These are phyloP conservation scores for Oxyruncus cristatus DNA, from an alignment of 2,113 vertebrate species.

Conservation along the genomic window DNA sequence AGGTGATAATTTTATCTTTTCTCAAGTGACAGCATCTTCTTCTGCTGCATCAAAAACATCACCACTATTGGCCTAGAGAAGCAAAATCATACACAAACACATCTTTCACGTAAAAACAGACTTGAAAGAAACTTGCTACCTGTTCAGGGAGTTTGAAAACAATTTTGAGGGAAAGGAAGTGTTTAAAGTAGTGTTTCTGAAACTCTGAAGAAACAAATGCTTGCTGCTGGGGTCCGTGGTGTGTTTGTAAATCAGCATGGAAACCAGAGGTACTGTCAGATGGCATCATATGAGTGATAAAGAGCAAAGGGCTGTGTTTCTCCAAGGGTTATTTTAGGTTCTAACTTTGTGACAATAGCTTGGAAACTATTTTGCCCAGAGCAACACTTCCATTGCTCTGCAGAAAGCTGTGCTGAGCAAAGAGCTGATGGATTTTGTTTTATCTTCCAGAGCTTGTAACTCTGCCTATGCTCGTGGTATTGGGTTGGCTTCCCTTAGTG, in stretches of 20 bases:
- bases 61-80: slow-evolving; percentile 38
- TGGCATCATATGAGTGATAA: neutral
- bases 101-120: neutral
- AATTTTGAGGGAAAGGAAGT: neutral
- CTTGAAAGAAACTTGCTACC: slow-evolving; percentile 20
- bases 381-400: neutral
- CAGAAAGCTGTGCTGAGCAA: neutral
- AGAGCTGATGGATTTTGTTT: neutral
- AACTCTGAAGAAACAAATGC: neutral
- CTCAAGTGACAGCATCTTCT: slow-evolving; percentile 32
- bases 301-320: neutral
- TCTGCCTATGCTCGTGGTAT: neutral
- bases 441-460: neutral
- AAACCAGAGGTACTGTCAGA: neutral
- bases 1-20: slow-evolving; percentile 61
- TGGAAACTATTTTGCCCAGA: neutral
- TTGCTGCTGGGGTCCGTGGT: neutral
- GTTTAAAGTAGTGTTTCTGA: neutral
- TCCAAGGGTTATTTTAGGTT: neutral
- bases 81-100: slow-evolving; percentile 27
- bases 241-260: neutral
- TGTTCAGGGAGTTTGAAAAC: neutral
- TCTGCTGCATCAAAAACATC: slow-evolving; percentile 25
- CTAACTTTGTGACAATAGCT: neutral
- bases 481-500: neutral